Conservation (phyloP, 2,797 vertebrate genomes). For the Sandelia bainsii region DNA sequence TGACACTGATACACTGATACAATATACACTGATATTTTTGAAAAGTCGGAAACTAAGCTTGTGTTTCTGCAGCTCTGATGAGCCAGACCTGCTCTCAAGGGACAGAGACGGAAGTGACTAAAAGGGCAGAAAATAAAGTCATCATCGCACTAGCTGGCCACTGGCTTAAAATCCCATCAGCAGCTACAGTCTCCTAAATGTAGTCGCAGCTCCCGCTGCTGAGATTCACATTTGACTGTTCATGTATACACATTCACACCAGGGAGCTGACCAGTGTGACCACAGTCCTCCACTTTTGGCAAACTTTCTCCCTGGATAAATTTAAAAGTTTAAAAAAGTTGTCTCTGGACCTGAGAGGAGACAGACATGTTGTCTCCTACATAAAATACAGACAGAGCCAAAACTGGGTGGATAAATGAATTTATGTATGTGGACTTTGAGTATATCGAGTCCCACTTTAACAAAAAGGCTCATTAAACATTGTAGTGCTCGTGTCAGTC, state of each 20-base stretch:
- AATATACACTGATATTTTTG: conserved; percentile 32
- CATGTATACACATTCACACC: conserved; percentile 39
- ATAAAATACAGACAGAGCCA: conserved; percentile 21
- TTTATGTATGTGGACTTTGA: conserved; percentile 35
- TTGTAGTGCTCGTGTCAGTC: neutral
- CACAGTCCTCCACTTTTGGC: conserved; percentile 54
- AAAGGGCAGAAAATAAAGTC: conserved; percentile 49
- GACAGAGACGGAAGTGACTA: conserved; percentile 34
- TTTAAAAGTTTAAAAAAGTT: conserved; percentile 36
- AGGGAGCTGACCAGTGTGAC: conserved; percentile 52
- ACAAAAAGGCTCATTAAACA: conserved; percentile 25
- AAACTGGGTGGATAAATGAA: conserved; percentile 17
- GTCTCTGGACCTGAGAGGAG: conserved; percentile 53
- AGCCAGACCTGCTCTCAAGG: conserved; percentile 42
- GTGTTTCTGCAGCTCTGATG: conserved; percentile 53
- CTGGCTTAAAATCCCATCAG: conserved; percentile 38
- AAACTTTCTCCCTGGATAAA: conserved; percentile 49
- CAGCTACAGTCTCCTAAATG: conserved; percentile 49
- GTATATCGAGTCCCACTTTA: conserved; percentile 26
- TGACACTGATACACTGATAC: conserved; percentile 3
- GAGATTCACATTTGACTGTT: conserved; percentile 39
- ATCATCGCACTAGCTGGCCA: conserved; percentile 36
- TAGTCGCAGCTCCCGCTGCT: conserved; percentile 24
- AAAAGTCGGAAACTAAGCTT: conserved; percentile 60
- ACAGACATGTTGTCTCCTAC: conserved; percentile 68